Evolutionary conservation across 2,113 vertebrate genomes (phyloP), one percentile per base, ranked within the genome.

Genomic region (Psilopogon haemacephalus): DNA sequence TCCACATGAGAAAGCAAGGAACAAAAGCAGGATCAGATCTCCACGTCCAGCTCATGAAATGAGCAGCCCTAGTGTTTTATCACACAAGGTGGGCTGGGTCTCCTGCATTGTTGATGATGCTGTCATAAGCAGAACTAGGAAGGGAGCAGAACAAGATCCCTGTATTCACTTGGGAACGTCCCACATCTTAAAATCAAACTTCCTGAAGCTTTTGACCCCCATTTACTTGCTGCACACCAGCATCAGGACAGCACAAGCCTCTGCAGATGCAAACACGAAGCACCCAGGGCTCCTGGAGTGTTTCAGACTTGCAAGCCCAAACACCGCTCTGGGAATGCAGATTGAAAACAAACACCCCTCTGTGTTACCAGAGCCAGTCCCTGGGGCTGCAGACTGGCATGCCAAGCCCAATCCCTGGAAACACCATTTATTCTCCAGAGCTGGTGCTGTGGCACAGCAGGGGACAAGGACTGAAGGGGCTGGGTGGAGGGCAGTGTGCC

Each of bases 391-490:
- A 89, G 87, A 30, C 37, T 65, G 37, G 69, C 40, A 26, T 2
- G 2, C 9, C 44, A 88, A 48, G 13, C n/a, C 48, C 58, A 40
- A 2, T 15, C 21, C 54, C 11, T 13, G 21, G 37, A 59, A 52
- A 18, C 26, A 13, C 33, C 30, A 8, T 23, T 46, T 52, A 4
- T 32, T 37, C 68, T 30, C 4, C 60, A 28, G 60, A 42, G 62
- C 60, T 68, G 52, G 17, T n/a, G 69, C 9, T 4, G 23, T 16
- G 59, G 38, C 60, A n/a, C 3, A 1, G 11, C 0, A 2, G 40
- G 26, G 33, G 21, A n/a, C 0, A 4, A 64, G 79, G 21, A 50
- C n/a, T 0, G 0, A 15, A n/a, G 56, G 40, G 56, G 77, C 46
- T 1, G 20, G 70, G 65, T 48, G 65, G 68, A 6, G 2, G 42